Base-by-base conservation (phyloP, 2,797 vertebrate species). In the Anas flavirostris region DNA sequence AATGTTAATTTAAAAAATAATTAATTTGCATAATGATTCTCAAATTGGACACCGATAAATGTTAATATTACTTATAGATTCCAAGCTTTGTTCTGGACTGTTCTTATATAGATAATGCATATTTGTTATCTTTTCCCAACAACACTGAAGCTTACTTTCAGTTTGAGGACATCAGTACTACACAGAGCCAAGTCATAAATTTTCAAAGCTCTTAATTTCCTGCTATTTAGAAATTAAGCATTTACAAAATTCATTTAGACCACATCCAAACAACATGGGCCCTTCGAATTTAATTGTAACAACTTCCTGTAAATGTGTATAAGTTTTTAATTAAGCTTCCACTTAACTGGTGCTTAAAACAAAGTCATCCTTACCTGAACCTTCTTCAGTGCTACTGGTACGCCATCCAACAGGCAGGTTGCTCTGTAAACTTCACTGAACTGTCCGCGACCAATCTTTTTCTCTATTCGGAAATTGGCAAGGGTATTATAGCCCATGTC, bases 401-500 rank as follows among this genome's bases (percentile, higher is more conserved):
- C 99, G 95, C 99, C 98, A 97, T 99, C 98, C 94, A 99, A 94
- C 86, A 99, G 97, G 96, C 98, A 99, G 33, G 98, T 98, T 16
- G 99, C 99, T 97, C 99, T 98, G 94, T 99, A 99, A 75, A 99
- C 99, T 98, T 99, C 99, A 83, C 99, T 99, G 96, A 99, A 99
- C 94, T 99, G 99, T 81, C 99, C 99, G 67, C 99, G 98, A 66
- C 99, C 99, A 59, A 99, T 99, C 97, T 99, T 99, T 95, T 99
- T 99, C 96, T 99, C 98, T 91, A 99, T 99, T 93, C 98, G 98
- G 97, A 99, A 99, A 98, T 99, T 99, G 92, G 98, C 98, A 95
- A 99, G 97, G 0, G 98, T 99, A 74, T 99, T 99, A 80, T 99
- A 98, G 93, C 99, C 99, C 99, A 99, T 99, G 83, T 99, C 99